Evolutionary conservation across 2,888 invertebrate species (phyloP).

Genomic region (Cerastis rubricosa): DNA sequence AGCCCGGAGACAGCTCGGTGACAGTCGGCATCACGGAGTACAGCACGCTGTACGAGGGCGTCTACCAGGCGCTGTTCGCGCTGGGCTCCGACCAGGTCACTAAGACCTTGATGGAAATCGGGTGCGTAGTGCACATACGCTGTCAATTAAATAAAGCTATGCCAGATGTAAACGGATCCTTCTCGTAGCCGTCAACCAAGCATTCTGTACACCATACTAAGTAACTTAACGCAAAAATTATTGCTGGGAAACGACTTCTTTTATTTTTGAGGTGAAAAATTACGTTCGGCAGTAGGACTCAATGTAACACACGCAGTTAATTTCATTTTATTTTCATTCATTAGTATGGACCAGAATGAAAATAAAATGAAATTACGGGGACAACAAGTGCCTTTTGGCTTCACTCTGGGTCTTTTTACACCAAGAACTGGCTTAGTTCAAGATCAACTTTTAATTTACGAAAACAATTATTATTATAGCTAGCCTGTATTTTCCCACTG

Average conservation of each 20-base stretch:
- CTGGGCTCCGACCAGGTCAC: slow-evolving; percentile 6
- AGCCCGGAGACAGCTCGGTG: slow-evolving; percentile 2
- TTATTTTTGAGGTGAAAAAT: no score
- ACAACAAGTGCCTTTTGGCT: neutral
- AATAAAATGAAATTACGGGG: no score
- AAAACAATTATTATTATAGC: no score
- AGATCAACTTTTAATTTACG: neutral
- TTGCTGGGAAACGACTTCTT: neutral
- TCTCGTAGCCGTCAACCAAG: neutral
- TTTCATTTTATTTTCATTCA: no score
- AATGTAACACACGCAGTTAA: no score
- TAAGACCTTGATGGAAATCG: slow-evolving; percentile 32
- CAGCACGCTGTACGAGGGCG: slow-evolving; percentile 13
- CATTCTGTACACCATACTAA: no score
- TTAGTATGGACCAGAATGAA: no score
- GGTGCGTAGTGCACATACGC: slow-evolving; percentile 2
- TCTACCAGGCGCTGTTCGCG: slow-evolving; percentile 27
- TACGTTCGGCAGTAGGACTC: no score
- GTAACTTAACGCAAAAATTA: neutral
- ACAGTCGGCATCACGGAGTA: slow-evolving; percentile 33
- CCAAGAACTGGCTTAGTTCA: neutral
- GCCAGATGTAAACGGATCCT: neutral
- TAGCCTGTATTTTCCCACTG: no score
- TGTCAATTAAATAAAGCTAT: neutral
- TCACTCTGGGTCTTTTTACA: neutral